Percentiles rank a stretch among this genome's conserved stretches.
Evolutionary conservation across 2,888 invertebrate genomes (phyloP).

Genomic region (Dolichopus griseipennis): DNA sequence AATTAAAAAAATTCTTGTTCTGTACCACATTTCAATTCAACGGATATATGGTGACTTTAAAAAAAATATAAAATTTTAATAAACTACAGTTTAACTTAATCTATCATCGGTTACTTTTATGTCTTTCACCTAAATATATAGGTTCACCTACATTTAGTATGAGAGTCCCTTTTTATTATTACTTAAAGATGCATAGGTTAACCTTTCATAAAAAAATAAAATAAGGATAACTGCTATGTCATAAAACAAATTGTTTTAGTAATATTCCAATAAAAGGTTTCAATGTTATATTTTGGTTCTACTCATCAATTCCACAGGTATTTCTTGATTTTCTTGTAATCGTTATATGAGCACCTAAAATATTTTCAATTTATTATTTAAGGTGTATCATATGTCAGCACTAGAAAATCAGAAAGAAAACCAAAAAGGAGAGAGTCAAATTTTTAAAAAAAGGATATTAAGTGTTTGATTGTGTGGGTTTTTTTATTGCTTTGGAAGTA

Average conservation of each 20-base stretch:
- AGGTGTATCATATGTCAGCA: not conserved
- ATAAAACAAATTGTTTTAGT: not conserved
- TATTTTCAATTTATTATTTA: not conserved
- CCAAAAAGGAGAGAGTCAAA: no score
- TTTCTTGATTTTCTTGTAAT: not conserved
- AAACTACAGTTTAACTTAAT: not conserved
- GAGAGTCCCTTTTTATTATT: no score
- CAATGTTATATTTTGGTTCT: not conserved
- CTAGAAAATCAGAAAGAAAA: no score
- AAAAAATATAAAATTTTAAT: no score
- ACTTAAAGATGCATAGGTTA: not conserved
- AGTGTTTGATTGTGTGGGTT: no score
- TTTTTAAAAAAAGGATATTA: no score
- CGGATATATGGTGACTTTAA: no score
- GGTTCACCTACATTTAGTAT: no score
- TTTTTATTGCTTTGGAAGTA: no score
- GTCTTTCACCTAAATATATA: no score
- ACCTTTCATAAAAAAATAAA: not conserved
- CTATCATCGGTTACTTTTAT: not conserved
- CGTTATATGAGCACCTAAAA: not conserved
- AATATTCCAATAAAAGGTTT: not conserved
- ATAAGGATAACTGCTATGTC: slow-evolving; percentile 1
- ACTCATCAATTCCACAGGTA: not conserved
- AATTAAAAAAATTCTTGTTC: no score
- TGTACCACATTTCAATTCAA: no score